These are phyloP conservation scores for Hypothenemus hampei DNA, from an alignment of 1,140 invertebrate species.

Conservation along the genomic window DNA sequence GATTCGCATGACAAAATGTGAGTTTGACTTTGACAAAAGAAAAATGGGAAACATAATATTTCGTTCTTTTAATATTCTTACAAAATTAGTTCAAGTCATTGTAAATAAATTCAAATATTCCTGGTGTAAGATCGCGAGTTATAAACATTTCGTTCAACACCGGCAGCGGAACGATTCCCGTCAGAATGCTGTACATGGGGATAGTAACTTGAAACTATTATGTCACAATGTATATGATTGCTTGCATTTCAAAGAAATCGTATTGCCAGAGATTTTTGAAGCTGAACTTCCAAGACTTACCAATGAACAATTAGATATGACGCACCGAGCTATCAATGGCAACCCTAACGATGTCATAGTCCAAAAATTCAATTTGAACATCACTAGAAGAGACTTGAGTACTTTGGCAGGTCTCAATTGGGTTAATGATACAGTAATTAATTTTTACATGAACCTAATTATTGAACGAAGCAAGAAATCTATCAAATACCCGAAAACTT, in stretches of 20 bases:
- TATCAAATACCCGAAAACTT: constrained; percentile 63
- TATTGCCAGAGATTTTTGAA: constrained; percentile 42
- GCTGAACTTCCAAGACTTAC: constrained; percentile 49
- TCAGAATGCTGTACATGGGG: constrained; percentile 36
- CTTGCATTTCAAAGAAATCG: constrained; percentile 36
- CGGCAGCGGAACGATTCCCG: constrained; percentile 23
- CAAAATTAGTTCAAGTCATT: too few species aligned
- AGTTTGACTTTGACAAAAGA: too few species aligned
- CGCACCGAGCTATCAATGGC: constrained; percentile 49
- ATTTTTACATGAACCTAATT: constrained; percentile 88
- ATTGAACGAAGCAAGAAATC: constrained; percentile 63
- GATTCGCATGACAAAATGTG: too few species aligned
- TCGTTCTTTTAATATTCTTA: too few species aligned
- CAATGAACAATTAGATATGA: constrained; percentile 49
- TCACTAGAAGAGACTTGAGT: constrained; percentile 66
- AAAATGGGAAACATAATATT: too few species aligned
- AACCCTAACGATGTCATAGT: constrained; percentile 49
- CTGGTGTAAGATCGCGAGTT: too few species aligned
- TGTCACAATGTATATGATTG: constrained; percentile 36
- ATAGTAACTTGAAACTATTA: constrained; percentile 34
- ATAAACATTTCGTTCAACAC: constrained; percentile 29
- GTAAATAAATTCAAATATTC: too few species aligned
- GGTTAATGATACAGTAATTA: constrained; percentile 96
- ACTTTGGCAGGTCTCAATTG: constrained; percentile 81
- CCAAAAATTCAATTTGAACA: constrained; percentile 59